phyloP scores from a whole-genome alignment of 2,113 vertebrate species.

The Syngnathus scovelli region DNA sequence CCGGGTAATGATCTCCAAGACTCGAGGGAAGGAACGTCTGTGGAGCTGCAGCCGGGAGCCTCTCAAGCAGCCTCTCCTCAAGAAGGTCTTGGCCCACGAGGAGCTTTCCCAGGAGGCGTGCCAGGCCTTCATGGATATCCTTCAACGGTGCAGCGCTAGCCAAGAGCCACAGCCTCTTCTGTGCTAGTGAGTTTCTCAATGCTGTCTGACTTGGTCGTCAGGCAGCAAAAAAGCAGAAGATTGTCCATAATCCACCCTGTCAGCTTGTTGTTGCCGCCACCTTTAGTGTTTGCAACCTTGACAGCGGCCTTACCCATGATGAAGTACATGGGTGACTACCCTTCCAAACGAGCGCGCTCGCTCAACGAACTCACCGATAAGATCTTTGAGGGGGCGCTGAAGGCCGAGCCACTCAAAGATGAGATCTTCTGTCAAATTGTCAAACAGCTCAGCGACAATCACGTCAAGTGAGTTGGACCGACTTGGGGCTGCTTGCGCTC shows the following conservation, averaged over 20 bases:
- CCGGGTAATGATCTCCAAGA: conserved; percentile 93
- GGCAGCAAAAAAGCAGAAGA: too few species aligned
- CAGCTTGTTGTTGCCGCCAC: background rate
- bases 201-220: background rate
- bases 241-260: too few species aligned
- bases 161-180: background rate
- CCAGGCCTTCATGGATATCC: conserved; percentile 93
- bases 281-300: conserved; percentile 64
- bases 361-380: conserved; percentile 96
- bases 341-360: conserved; percentile 85
- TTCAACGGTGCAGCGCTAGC: conserved; percentile 14
- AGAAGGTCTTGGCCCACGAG: conserved; percentile 87
- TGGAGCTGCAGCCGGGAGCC: conserved; percentile 94
- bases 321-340: conserved; percentile 98
- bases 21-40: conserved; percentile 85
- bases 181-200: background rate
- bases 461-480: conserved; percentile 78
- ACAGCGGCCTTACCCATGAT: conserved; percentile 78
- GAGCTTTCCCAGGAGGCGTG: conserved; percentile 93
- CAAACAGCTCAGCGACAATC: conserved; percentile 95
- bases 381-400: conserved; percentile 96
- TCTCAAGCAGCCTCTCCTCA: conserved; percentile 89
- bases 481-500: background rate
- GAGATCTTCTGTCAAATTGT: conserved; percentile 94
- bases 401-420: conserved; percentile 91